Evolutionary conservation across 2,888 invertebrate genomes (phyloP), one percentile per base, ranked within the genome.

Genomic region (Archips xylosteana): DNA sequence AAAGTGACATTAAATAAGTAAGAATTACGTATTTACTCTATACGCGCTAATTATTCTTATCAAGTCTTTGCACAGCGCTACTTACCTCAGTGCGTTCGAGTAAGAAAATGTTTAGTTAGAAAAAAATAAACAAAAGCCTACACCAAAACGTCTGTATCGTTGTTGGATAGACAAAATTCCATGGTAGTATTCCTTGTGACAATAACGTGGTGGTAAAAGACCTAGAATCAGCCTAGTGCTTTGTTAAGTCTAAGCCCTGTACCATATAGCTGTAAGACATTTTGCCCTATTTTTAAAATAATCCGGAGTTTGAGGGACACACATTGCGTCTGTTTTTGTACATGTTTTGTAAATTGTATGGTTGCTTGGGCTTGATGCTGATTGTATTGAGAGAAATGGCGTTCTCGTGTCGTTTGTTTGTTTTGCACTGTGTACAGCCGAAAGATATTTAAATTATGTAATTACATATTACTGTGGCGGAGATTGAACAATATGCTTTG

Each of bases 241-340:
- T 45, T 39, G 59, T 57, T 15, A 81, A 81, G 83, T 83, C 80
- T 81, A 81, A 80, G 80, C 77, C 78, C 74, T 87, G 87, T 89
- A 87, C 83, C 82, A 87, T 86, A 87, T 87, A 87, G 81, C 62
- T 76, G 64, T 86, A 85, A 85, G 81, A 78, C 76, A 81, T 75
- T 72, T 78, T 78, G 78, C 76, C 76, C 77, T 76, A 68, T 39
- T 60, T 67, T 73, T 77, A 78, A 45, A 87, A 89, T 89, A 88
- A 90, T 91, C 89, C 89, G 85, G 90, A 89, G 90, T 90, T 90
- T 81, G 81, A 83, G 81, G 77, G 86, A 59, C 51, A 72, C 36
- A 15, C 72, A 70, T 72, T 45, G 62, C 47, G 63, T 63, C 39
- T 64, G 65, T 75, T 70, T 39, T 70, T 70, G 54, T 67, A 65